Conservation (phyloP, 2,888 invertebrate species). For the Tuberolachnus salignus region DNA sequence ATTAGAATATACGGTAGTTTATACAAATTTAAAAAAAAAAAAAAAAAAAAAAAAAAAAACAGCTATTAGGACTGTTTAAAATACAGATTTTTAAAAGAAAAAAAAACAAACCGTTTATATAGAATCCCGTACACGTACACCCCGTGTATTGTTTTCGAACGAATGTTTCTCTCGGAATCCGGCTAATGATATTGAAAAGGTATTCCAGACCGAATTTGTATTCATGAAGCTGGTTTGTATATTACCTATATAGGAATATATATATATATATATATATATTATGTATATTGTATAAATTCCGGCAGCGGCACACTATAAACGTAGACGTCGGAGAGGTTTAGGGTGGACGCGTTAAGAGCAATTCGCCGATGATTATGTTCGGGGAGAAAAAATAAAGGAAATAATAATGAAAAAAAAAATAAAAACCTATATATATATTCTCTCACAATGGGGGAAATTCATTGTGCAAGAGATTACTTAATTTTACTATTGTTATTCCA, state of each 20-base stretch:
- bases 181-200: conserved; percentile 39
- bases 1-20: background rate
- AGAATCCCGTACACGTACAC: background rate
- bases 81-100: conserved; percentile 8
- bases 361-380: conserved; percentile 20
- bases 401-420: too few species aligned
- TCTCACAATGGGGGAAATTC: conserved; percentile 1
- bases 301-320: background rate
- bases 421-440: too few species aligned
- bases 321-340: conserved; percentile 4
- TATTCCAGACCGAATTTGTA: conserved; percentile 30
- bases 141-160: conserved; percentile 11
- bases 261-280: too few species aligned
- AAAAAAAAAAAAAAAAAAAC: background rate
- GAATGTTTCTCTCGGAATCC: conserved; percentile 23
- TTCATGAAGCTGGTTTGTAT: conserved; percentile 20
- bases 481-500: conserved; percentile 13
- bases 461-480: conserved; percentile 17
- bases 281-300: background rate
- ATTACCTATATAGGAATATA: background rate
- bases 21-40: background rate
- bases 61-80: conserved; percentile 4
- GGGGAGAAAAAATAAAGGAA: background rate
- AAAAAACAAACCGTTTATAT: conserved; percentile 2
- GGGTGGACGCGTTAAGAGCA: conserved; percentile 18